Evolutionary conservation across 2,113 vertebrate genomes (phyloP), one percentile per base, ranked within the genome.

Genomic region (Columbina picui): DNA sequence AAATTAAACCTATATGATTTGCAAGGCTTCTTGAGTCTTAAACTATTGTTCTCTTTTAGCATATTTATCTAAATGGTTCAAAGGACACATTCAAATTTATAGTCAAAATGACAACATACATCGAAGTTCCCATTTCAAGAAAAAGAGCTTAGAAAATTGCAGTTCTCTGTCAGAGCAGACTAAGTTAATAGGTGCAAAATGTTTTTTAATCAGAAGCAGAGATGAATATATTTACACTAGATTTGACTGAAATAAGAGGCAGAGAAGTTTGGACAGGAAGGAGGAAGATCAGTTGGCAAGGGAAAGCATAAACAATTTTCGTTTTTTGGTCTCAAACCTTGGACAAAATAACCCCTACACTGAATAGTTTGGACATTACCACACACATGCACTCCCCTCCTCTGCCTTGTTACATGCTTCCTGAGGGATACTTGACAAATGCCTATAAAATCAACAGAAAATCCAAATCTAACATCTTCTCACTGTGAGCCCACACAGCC

Each of bases 401-500:
- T 94, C 90, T 94, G 96, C 94, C 96, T 73, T 90, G 83, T 93
- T 94, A 83, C 77, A 85, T 34, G 76, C 89, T 96, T 97, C 95
- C 96, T 90, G 75, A 97, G 97, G 97, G 97, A 96, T 96, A 96
- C 96, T 97, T 97, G 97, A 97, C 95, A 98, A 97, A 93, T 87
- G 84, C 94, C 92, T 96, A 97, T 96, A 95, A 97, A 96, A 97
- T 96, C 95, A 97, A 97, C 86, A 92, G 75, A 89, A 94, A 94
- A 91, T 96, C 94, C 93, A 95, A 96, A 87, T 96, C 94, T 90
- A 94, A 96, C 85, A 52, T 89, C 95, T 96, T 93, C 89, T 97
- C 94, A 69, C 96, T 83, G 89, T 55, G 86, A 97, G 96, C 93
- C 65, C 68, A 96, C 61, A 74, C 77, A 81, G 96, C 93, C 97